Evolutionary conservation across 2,888 invertebrate genomes (phyloP).

Genomic region (Brachyptera risi): DNA sequence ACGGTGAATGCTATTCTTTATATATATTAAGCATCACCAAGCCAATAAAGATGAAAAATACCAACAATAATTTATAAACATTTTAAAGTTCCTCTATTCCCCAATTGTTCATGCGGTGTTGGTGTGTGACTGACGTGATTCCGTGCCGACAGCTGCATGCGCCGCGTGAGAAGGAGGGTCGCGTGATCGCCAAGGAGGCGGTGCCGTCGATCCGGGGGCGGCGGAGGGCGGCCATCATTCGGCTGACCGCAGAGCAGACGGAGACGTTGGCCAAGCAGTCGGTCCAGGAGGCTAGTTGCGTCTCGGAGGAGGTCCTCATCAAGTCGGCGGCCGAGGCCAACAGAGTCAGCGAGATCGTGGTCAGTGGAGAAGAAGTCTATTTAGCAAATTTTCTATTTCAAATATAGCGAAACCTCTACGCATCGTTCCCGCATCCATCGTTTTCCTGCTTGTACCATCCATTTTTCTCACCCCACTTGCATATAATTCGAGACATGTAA

Average conservation of each 20-base stretch:
- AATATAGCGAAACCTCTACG: no score
- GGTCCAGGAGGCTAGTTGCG: conserved; percentile 32
- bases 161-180: conserved; percentile 18
- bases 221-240: conserved; percentile 28
- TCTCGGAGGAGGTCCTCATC: conserved; percentile 42
- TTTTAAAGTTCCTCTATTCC: no score
- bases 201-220: conserved; percentile 8
- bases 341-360: conserved; percentile 37
- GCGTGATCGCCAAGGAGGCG: conserved; percentile 12
- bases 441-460: no score
- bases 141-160: conserved; percentile 34
- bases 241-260: conserved; percentile 37
- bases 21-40: no score
- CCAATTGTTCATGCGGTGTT: no score
- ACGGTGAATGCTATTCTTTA: no score
- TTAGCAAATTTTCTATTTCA: not conserved
- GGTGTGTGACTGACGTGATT: not conserved
- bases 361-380: conserved; percentile 25
- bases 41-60: no score
- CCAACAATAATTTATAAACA: no score
- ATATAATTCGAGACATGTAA: no score
- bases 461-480: no score
- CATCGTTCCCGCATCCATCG: no score
- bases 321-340: conserved; percentile 41
- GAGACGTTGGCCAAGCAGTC: conserved; percentile 34